phyloP scores from a whole-genome alignment of 2,113 vertebrate genomes.

The Silurus glanis region DNA sequence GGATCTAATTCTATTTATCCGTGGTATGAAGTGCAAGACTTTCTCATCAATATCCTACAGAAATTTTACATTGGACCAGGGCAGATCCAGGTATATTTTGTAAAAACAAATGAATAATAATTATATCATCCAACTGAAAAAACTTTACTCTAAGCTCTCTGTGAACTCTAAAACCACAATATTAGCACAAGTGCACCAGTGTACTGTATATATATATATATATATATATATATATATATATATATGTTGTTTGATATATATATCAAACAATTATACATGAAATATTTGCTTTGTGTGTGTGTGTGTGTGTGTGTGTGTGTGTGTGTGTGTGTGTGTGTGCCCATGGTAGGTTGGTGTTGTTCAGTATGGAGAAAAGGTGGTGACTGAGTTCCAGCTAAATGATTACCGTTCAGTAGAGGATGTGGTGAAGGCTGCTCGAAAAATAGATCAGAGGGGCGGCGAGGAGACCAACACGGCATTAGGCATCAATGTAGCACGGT shows the following conservation, averaged over 20 bases:
- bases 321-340: constrained; percentile 8
- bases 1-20: constrained; percentile 98
- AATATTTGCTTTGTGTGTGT: background rate
- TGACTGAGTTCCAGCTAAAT: constrained; percentile 88
- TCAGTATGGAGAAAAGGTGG: constrained; percentile 90
- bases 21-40: constrained; percentile 93
- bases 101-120: too few relatives aligned
- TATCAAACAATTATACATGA: background rate
- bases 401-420: constrained; percentile 88
- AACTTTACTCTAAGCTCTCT: too few relatives aligned
- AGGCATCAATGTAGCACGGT: constrained; percentile 91
- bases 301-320: background rate
- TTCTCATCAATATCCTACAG: constrained; percentile 93
- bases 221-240: background rate
- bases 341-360: constrained; percentile 86
- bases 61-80: constrained; percentile 94
- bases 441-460: constrained; percentile 89
- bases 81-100: constrained; percentile 87
- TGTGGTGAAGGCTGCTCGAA: constrained; percentile 85
- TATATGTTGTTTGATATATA: too few relatives aligned
- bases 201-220: background rate
- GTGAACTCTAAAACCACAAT: background rate
- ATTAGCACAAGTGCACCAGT: background rate
- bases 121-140: too few relatives aligned
- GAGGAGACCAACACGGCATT: constrained; percentile 91